Evolutionary conservation across 2,113 vertebrate genomes (phyloP), one percentile per base, ranked within the genome.

Genomic region (Pachyramphus minor): DNA sequence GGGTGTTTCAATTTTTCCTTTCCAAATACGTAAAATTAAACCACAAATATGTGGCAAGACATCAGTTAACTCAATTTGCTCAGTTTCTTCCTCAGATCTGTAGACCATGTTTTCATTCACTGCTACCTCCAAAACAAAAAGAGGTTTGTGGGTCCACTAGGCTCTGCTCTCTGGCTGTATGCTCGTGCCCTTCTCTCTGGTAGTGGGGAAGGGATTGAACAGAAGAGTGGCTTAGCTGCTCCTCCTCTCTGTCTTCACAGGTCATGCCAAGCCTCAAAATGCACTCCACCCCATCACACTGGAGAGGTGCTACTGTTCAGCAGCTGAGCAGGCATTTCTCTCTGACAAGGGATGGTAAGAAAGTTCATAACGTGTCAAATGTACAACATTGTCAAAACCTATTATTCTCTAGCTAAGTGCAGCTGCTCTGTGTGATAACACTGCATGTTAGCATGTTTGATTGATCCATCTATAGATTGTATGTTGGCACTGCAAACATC

Each of bases 221-320:
- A 52, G 56, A 47, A 42, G 25, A 1, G 8, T 31, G 45, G 1
- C 35, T 75, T 53, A 14, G 37, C 21, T 69, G 2, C 10, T 47
- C 4, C 11, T 12, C 5, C 1, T 16, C 27, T 78, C 4, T 4
- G 3, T 14, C n/a, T 31, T 49, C 62, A 25, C 23, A 39, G 47
- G 10, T 22, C 13, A 14, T 24, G 30, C 7, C 60, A 77, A 28
- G 28, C 11, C 35, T 45, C 5, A 0, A 44, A 58, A 37, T 1
- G 1, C 10, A n/a, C 31, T 45, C 31, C 0, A 0, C 6, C 18
- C 25, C 5, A 0, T 8, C 3, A 2, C 45, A 56, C 10, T 3
- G 3, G 15, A 64, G 31, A 79, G 31, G 14, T 0, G 4, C 3
- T 28, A 27, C 24, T 41, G 4, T 8, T 12, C 18, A 28, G 42